Conservation (phyloP, 2,888 invertebrate genomes). For the Luperina nickerlii region DNA sequence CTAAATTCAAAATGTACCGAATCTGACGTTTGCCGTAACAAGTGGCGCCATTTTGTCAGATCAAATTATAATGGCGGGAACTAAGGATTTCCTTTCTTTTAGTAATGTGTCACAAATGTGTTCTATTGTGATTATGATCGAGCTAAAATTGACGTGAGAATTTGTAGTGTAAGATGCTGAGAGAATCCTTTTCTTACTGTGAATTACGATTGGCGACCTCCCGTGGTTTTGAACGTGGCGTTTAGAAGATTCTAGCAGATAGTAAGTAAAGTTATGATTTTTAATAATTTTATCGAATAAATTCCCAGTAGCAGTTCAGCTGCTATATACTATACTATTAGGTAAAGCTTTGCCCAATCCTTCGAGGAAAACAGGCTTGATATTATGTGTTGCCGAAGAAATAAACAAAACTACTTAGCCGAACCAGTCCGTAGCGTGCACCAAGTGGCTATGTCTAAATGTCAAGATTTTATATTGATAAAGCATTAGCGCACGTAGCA, state of each 20-base stretch:
- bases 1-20: neutral
- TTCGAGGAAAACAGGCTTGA: too few relatives aligned
- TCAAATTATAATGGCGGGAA: conserved; percentile 11
- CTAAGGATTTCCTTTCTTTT: conserved; percentile 49
- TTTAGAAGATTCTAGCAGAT: neutral
- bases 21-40: neutral
- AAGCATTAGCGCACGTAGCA: neutral
- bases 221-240: conserved; percentile 36
- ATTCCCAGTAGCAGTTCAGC: neutral
- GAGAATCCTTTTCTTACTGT: conserved; percentile 20
- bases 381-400: neutral
- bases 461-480: neutral
- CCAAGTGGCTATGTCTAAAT: neutral
- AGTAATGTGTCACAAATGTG: conserved; percentile 48
- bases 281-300: neutral
- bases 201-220: conserved; percentile 29
- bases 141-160: conserved; percentile 84
- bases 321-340: too few relatives aligned
- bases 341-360: too few relatives aligned
- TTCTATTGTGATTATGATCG: conserved; percentile 76
- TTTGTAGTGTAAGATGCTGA: conserved; percentile 29
- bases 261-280: neutral
- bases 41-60: conserved; percentile 21
- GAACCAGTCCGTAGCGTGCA: neutral
- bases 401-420: neutral